Evolutionary conservation across 2,888 invertebrate genomes (phyloP).

Genomic region (Cylloceria caligata): DNA sequence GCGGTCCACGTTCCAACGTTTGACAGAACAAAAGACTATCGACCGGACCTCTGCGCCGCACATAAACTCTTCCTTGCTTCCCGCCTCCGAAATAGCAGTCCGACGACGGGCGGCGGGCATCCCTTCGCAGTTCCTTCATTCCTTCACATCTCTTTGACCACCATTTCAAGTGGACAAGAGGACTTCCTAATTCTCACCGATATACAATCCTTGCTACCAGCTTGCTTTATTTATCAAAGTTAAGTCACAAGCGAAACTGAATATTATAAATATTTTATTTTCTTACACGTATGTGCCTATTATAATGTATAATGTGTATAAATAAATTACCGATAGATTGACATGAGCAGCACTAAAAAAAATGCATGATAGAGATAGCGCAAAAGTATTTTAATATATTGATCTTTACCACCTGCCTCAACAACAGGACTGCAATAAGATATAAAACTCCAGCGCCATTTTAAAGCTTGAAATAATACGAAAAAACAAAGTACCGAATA

Average conservation of each 20-base stretch:
- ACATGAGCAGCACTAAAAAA: neutral
- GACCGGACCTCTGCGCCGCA: conserved; percentile 71
- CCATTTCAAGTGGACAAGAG: neutral
- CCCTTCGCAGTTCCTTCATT: conserved; percentile 47
- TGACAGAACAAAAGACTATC: conserved; percentile 84
- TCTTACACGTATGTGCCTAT: too few species aligned
- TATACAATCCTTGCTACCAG: neutral
- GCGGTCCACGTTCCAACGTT: conserved; percentile 82
- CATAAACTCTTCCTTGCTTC: conserved; percentile 63
- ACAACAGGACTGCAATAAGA: too few species aligned
- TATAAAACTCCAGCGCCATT: too few species aligned
- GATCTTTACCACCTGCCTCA: too few species aligned
- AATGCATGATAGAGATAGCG: too few species aligned
- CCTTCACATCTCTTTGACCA: conserved; percentile 31
- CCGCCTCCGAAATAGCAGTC: conserved; percentile 55
- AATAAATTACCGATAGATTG: neutral
- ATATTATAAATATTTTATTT: neutral
- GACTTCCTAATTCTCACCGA: neutral
- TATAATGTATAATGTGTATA: too few species aligned
- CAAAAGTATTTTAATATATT: too few species aligned
- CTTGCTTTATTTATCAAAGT: neutral
- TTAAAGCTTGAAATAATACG: too few species aligned
- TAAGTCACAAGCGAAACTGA: neutral
- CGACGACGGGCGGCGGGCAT: conserved; percentile 29
- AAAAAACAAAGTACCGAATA: too few species aligned